Percentiles rank a stretch among this genome's conserved stretches.
Conservation (phyloP, 2,888 invertebrate species). For the Brachyptera risi region DNA sequence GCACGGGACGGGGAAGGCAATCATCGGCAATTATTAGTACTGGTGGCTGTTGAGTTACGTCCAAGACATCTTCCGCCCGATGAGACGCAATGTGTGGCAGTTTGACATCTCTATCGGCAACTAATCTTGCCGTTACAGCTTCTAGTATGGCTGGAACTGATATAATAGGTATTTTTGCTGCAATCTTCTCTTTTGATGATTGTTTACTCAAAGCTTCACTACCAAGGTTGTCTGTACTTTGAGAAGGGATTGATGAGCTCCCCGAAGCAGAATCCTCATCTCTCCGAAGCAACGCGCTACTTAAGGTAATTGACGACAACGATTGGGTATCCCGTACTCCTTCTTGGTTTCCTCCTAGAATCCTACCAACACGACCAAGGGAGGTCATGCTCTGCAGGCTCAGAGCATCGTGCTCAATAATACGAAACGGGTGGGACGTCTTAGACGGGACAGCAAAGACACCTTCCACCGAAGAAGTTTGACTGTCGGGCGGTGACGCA, state of each 20-base stretch:
- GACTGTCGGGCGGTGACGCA: constrained; percentile 69
- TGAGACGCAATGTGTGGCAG: background rate
- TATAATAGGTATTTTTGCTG: background rate
- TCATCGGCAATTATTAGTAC: background rate
- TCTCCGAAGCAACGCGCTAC: constrained; percentile 17
- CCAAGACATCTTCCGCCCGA: no score
- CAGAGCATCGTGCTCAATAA: constrained; percentile 83
- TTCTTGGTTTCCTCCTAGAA: constrained; percentile 59
- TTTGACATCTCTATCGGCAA: background rate
- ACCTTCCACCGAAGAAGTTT: constrained; percentile 74
- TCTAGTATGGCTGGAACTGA: background rate
- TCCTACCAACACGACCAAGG: constrained; percentile 74
- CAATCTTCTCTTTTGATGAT: background rate
- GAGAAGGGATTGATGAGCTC: constrained; percentile 30
- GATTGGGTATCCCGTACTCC: constrained; percentile 23
- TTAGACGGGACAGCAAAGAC: constrained; percentile 62
- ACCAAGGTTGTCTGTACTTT: constrained; percentile 23
- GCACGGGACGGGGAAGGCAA: constrained; percentile 37
- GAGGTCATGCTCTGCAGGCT: constrained; percentile 88
- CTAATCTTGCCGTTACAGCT: background rate
- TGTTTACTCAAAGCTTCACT: background rate
- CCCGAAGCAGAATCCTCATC: constrained; percentile 31
- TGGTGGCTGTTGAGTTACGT: no score
- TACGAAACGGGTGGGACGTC: constrained; percentile 72
- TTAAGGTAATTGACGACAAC: constrained; percentile 16